phyloP scores from a whole-genome alignment of 2,888 invertebrate species.

The Neoitamus cyanurus region DNA sequence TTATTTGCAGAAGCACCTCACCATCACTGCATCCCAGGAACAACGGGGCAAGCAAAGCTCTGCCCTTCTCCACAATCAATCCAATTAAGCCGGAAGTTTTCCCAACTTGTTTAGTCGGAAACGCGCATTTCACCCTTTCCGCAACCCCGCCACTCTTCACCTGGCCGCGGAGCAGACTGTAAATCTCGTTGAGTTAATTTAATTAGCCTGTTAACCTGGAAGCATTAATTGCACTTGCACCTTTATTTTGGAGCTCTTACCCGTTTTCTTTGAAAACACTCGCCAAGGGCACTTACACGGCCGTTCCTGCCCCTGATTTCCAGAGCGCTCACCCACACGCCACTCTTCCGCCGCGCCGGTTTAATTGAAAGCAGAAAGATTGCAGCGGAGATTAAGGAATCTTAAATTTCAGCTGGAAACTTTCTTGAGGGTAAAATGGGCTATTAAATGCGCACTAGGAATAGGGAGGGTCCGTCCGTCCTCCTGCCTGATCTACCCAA shows the following conservation, averaged over 20 bases:
- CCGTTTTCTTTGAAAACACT: not conserved
- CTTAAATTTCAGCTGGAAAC: not conserved
- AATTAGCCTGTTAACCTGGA: constrained; percentile 5
- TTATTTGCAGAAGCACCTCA: not conserved
- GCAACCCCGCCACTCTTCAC: not conserved
- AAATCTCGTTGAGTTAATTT: not conserved
- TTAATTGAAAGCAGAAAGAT: not conserved
- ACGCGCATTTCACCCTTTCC: not conserved
- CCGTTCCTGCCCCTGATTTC: not conserved
- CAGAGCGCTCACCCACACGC: not conserved
- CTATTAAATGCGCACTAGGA: not conserved
- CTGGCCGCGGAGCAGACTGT: not conserved
- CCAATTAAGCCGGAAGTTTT: not conserved
- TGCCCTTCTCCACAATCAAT: not conserved
- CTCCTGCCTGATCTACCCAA: not conserved
- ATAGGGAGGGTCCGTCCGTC: not conserved
- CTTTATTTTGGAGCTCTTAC: not conserved
- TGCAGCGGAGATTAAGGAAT: constrained; percentile 8
- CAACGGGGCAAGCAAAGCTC: not conserved
- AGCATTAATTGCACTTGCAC: not conserved
- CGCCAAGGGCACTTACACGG: not conserved
- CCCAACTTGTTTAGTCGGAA: not conserved
- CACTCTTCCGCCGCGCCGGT: not conserved
- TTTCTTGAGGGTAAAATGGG: not conserved
- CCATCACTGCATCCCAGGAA: not conserved